phyloP scores from a whole-genome alignment of 2,888 invertebrate genomes.

The Epinotia bilunana region DNA sequence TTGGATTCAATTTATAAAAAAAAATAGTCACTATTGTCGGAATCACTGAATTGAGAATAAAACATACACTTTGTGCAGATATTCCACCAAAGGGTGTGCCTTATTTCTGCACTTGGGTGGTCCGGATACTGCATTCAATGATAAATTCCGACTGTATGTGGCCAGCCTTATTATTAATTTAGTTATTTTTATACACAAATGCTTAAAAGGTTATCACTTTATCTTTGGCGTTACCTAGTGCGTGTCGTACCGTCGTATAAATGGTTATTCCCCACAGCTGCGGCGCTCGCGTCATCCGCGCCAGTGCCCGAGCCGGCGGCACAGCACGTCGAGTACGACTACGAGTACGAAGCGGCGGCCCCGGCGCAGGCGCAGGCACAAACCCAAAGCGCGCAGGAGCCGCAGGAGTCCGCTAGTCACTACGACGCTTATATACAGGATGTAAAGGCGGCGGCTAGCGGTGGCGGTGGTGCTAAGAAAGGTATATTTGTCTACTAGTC shows the following conservation, averaged over 20 bases:
- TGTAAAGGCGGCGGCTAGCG: conserved; percentile 67
- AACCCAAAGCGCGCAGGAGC: conserved; percentile 53
- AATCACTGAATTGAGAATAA: too few relatives aligned
- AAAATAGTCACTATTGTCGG: too few relatives aligned
- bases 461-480: conserved; percentile 69
- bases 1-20: too few relatives aligned
- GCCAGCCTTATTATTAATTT: too few relatives aligned
- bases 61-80: too few relatives aligned
- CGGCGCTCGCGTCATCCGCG: conserved; percentile 63
- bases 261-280: conserved; percentile 59
- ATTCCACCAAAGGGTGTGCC: too few relatives aligned
- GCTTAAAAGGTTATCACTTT: too few relatives aligned
- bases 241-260: neutral
- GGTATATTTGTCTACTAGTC: conserved; percentile 46
- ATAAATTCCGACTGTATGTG: too few relatives aligned
- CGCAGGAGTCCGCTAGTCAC: conserved; percentile 77
- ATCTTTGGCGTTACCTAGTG: too few relatives aligned
- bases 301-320: conserved; percentile 59
- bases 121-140: too few relatives aligned
- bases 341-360: conserved; percentile 70
- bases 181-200: too few relatives aligned
- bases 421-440: conserved; percentile 80
- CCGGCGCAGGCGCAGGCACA: conserved; percentile 48
- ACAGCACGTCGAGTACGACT: conserved; percentile 71
- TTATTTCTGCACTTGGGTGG: too few relatives aligned